phyloP scores from a whole-genome alignment of 1,140 invertebrate genomes.

The Gonatopus flavifemur region DNA sequence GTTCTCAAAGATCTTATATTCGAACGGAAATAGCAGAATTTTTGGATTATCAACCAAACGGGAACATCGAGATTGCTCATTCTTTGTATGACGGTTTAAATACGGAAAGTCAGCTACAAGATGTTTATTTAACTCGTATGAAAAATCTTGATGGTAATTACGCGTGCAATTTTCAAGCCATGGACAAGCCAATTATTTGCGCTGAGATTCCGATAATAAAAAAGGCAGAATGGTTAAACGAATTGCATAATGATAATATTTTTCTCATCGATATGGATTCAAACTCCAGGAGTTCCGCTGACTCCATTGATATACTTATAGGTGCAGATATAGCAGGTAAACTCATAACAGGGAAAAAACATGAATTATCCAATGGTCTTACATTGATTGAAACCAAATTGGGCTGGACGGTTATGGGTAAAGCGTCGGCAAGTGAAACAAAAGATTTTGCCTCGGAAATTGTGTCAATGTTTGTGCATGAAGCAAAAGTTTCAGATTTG shows the following conservation, averaged over 20 bases:
- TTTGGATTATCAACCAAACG: constrained; percentile 14
- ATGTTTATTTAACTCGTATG: constrained; percentile 14
- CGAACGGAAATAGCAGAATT: constrained; percentile 14
- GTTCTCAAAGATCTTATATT: constrained; percentile 27
- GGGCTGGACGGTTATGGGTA: constrained; percentile 36
- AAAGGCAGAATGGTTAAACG: constrained; percentile 7
- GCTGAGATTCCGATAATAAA: constrained; percentile 15
- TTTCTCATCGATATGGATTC: constrained; percentile 26
- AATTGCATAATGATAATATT: constrained; percentile 20
- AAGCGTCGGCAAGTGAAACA: too few species aligned
- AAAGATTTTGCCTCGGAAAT: constrained; percentile 1
- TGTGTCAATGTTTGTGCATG: constrained; percentile 8
- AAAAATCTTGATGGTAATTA: constrained; percentile 17
- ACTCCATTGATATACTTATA: constrained; percentile 24
- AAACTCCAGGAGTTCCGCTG: constrained; percentile 16
- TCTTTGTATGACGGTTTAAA: constrained; percentile 20
- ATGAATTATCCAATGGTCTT: constrained; percentile 25
- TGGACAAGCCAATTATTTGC: constrained; percentile 20
- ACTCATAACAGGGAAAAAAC: constrained; percentile 29
- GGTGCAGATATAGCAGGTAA: constrained; percentile 30
- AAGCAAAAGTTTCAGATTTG: constrained; percentile 29
- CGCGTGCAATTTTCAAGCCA: constrained; percentile 22
- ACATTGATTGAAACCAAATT: constrained; percentile 35
- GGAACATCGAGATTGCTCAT: constrained; percentile 9
- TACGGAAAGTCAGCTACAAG: constrained; percentile 5